Evolutionary conservation across 2,797 vertebrate genomes (phyloP).

Genomic region (Brotula barbata): DNA sequence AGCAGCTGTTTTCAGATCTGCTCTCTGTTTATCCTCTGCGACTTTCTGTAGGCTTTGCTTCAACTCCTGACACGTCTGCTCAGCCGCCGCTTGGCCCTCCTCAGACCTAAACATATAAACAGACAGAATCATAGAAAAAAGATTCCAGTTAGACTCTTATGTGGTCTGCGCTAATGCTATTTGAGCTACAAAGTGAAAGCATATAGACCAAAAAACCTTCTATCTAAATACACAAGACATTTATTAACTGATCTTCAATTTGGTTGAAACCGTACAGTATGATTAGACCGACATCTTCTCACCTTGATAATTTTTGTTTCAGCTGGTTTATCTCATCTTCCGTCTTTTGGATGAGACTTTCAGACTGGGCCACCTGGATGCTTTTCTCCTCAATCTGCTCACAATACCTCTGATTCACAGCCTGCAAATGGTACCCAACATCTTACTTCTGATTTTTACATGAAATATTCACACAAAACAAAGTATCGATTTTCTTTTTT

Average conservation of each 20-base stretch:
- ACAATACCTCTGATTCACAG: conserved; percentile 72
- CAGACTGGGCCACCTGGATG: conserved; percentile 77
- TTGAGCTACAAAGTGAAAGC: too few species aligned
- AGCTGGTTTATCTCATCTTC: conserved; percentile 82
- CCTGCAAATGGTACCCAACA: conserved; percentile 75
- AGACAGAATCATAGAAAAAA: background rate
- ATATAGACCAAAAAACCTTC: conserved; percentile 39
- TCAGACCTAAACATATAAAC: conserved; percentile 75
- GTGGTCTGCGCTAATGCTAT: background rate
- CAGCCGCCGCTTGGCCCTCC: conserved; percentile 77
- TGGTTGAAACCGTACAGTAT: conserved; percentile 59
- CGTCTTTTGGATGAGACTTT: conserved; percentile 80
- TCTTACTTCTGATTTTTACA: conserved; percentile 56
- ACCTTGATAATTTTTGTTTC: conserved; percentile 84
- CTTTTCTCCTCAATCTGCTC: conserved; percentile 81
- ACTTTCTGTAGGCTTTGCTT: conserved; percentile 79
- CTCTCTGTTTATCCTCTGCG: conserved; percentile 80
- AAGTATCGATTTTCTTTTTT: conserved; percentile 46
- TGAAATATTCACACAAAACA: conserved; percentile 24
- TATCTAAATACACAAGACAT: conserved; percentile 25
- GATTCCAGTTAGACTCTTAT: background rate
- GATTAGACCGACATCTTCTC: conserved; percentile 64
- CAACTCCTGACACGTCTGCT: conserved; percentile 80
- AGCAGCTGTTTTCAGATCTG: conserved; percentile 84
- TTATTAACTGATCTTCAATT: conserved; percentile 51